Evolutionary conservation across 2,113 vertebrate genomes (phyloP), one percentile per base, ranked within the genome.

Genomic region (Chloroceryle aenea): DNA sequence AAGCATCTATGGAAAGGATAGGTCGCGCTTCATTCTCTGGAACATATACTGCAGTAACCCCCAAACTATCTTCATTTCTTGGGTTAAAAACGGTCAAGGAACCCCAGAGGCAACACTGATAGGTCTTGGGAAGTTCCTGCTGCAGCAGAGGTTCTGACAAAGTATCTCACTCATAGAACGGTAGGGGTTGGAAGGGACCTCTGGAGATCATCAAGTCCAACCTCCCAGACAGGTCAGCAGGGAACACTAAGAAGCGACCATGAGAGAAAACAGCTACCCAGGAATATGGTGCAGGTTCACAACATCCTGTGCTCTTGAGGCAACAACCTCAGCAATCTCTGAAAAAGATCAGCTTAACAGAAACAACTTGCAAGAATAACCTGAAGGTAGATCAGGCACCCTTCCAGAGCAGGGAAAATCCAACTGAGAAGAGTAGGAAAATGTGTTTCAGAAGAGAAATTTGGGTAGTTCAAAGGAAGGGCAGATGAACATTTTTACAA

Each of bases 401-500:
- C 47, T 75, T 78, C 73, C 47, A 80, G 55, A 68, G 86, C 42
- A 64, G 21, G 22, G 38, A 80, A 87, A 92, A 80, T 20, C 73
- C 85, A 87, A 25, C 47, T 3, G 52, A 19, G 75, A 72, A 30
- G 32, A 9, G 30, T 5, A 16, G 38, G 67, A 82, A 72, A 79
- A 11, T 0, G 14, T 4, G 6, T 47, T 75, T 53, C 72, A 63
- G 38, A 84, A 86, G 43, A 74, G 43, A 94, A 90, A 92, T 78
- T 80, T 4, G 2, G n/a, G 61, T 63, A 92, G 92, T 96, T 97
- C 95, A 97, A 85, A 97, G 84, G 71, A 63, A 96, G 93, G 89
- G 67, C 85, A 97, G 78, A 86, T 38, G 89, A 95, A 93, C 87
- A 59, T 76, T 96, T 96, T 96, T 32, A 95, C 69, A 97, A 97